phyloP scores from a whole-genome alignment of 2,797 vertebrate species.

The Discoglossus pictus region DNA sequence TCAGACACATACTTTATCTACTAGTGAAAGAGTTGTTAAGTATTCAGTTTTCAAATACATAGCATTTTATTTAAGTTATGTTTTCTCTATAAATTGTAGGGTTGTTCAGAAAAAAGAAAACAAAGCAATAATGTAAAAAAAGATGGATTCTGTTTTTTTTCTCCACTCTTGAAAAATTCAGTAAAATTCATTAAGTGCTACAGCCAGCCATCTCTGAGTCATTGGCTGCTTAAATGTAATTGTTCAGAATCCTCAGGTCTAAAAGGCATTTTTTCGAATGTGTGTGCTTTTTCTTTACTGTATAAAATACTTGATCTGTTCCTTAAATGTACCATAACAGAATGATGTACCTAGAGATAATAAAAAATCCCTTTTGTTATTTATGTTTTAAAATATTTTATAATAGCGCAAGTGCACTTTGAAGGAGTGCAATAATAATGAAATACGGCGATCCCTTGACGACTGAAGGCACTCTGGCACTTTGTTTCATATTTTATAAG shows the following conservation, averaged over 20 bases:
- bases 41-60: no score
- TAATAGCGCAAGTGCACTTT: slow-evolving; percentile 51
- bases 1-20: no score
- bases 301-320: slow-evolving; percentile 48
- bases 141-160: no score
- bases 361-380: slow-evolving; percentile 52
- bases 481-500: slow-evolving; percentile 47
- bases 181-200: slow-evolving; percentile 36
- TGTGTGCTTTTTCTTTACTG: slow-evolving; percentile 24
- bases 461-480: slow-evolving; percentile 45
- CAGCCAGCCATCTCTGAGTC: slow-evolving; percentile 20
- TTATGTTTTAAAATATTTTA: slow-evolving; percentile 53
- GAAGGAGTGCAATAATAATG: slow-evolving; percentile 46
- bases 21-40: no score
- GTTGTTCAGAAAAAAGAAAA: no score
- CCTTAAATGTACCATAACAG: slow-evolving; percentile 50
- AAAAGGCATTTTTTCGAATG: slow-evolving; percentile 22
- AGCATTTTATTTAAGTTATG: no score
- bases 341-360: slow-evolving; percentile 49
- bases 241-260: slow-evolving; percentile 25
- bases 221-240: slow-evolving; percentile 31
- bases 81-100: no score
- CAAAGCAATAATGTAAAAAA: no score
- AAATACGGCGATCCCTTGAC: slow-evolving; percentile 45
- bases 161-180: no score